Evolutionary conservation across 2,797 vertebrate genomes (phyloP).

Genomic region (Amblyopsis hoosieri): DNA sequence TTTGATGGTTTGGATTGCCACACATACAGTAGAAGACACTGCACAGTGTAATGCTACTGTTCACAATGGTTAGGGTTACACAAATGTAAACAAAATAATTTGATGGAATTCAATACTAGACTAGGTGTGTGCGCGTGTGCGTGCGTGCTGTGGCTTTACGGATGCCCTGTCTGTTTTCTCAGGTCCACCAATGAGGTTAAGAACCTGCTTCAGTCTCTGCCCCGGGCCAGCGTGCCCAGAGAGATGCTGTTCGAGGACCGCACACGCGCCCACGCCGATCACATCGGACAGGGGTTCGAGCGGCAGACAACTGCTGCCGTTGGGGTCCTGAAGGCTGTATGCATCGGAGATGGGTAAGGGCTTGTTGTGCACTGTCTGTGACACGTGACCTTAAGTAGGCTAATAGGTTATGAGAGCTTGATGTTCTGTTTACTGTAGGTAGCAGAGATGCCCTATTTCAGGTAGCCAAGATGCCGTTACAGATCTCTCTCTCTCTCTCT

Average conservation of each 20-base stretch:
- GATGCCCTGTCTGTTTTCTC: conserved; percentile 8
- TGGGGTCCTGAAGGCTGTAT: conserved; percentile 95
- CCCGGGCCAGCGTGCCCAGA: conserved; percentile 94
- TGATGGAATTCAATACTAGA: too few species aligned
- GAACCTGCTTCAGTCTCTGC: conserved; percentile 98
- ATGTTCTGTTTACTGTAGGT: too few species aligned
- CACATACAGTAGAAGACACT: too few species aligned
- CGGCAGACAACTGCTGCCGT: conserved; percentile 95
- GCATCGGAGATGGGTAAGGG: conserved; percentile 86
- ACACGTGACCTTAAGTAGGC: background rate
- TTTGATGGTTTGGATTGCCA: too few species aligned
- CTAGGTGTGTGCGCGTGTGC: too few species aligned
- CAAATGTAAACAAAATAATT: background rate
- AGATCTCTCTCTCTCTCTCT: conserved; percentile 2
- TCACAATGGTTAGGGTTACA: background rate
- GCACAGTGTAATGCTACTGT: too few species aligned
- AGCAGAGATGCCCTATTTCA: too few species aligned
- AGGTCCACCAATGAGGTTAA: conserved; percentile 99
- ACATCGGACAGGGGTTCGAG: conserved; percentile 98
- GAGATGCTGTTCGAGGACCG: conserved; percentile 98
- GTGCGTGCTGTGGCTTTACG: too few species aligned
- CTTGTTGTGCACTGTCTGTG: too few species aligned
- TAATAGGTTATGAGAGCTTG: background rate
- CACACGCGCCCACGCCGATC: conserved; percentile 95
- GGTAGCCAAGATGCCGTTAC: background rate